A percentile compares a stretch with the other conserved stretches of the same genome.
These are phyloP conservation scores for Epinephelus lanceolatus DNA, from an alignment of 2,113 vertebrate species.

Conservation along the genomic window DNA sequence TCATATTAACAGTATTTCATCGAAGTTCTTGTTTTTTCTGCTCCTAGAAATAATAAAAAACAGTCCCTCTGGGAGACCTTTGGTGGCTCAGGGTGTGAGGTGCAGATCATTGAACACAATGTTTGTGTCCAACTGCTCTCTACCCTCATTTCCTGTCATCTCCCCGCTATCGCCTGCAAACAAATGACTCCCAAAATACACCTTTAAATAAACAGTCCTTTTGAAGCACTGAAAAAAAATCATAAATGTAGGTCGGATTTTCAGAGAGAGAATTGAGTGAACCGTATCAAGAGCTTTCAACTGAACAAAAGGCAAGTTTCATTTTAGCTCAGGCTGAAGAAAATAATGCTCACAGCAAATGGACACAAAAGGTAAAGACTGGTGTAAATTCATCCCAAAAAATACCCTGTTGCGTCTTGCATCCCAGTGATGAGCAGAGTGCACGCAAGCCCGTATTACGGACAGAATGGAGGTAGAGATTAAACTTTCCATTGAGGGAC, in stretches of 20 bases:
- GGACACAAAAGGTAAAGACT: neutral
- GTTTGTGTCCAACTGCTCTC: neutral
- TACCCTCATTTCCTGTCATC: neutral
- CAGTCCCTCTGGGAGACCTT: too few relatives aligned
- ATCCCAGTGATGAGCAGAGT: neutral
- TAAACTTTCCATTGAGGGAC: neutral
- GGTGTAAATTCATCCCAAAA: neutral
- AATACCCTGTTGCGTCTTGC: neutral
- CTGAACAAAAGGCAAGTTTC: conserved; percentile 21
- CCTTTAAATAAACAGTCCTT: neutral
- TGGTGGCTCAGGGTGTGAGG: neutral
- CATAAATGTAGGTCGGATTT: conserved; percentile 1
- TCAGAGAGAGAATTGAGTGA: neutral
- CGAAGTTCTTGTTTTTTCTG: neutral
- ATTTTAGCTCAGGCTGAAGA: conserved; percentile 11
- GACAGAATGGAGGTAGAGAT: neutral
- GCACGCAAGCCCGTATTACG: neutral
- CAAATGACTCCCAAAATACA: neutral
- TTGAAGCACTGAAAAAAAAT: neutral
- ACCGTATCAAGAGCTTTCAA: conserved; percentile 4
- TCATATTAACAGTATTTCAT: neutral
- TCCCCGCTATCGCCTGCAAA: neutral
- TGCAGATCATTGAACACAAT: neutral
- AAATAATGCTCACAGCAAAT: neutral
- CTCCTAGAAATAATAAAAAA: conserved; percentile 3